phyloP scores from a whole-genome alignment of 2,888 invertebrate species.

The Tolmerus cingulatus region DNA sequence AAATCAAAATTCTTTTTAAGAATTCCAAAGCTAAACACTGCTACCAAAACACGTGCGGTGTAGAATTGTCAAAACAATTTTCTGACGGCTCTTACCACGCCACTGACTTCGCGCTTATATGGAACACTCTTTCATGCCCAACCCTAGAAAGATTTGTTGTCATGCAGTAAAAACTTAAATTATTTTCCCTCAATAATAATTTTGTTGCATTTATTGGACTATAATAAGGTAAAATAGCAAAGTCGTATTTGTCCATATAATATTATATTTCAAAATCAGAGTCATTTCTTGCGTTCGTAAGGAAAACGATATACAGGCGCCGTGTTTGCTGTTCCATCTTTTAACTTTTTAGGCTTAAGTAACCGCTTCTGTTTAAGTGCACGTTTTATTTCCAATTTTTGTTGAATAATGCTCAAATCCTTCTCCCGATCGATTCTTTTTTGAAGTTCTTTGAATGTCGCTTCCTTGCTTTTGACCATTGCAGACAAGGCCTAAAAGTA shows the following conservation, averaged over 20 bases:
- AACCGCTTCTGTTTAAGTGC: constrained; percentile 72
- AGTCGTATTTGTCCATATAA: background rate
- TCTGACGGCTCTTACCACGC: background rate
- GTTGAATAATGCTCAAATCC: constrained; percentile 76
- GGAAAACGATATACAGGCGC: constrained; percentile 83
- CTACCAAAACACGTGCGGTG: background rate
- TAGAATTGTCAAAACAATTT: background rate
- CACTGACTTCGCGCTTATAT: background rate
- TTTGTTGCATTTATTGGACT: too few relatives aligned
- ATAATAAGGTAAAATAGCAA: too few relatives aligned
- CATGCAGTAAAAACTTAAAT: background rate
- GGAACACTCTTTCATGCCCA: background rate
- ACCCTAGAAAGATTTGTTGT: background rate
- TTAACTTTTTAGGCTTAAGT: constrained; percentile 72
- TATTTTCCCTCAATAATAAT: background rate
- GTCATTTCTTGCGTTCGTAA: constrained; percentile 80
- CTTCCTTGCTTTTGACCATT: constrained; percentile 69
- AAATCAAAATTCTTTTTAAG: background rate
- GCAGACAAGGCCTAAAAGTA: background rate
- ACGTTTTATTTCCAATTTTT: constrained; percentile 79
- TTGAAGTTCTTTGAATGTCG: constrained; percentile 75
- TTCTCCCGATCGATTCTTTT: constrained; percentile 81
- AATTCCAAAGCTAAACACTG: background rate
- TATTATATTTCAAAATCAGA: background rate
- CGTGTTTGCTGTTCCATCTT: constrained; percentile 70